Evolutionary conservation across 1,140 invertebrate genomes (phyloP), one percentile per base, ranked within the genome.

Genomic region (Lordiphosa mommai): DNA sequence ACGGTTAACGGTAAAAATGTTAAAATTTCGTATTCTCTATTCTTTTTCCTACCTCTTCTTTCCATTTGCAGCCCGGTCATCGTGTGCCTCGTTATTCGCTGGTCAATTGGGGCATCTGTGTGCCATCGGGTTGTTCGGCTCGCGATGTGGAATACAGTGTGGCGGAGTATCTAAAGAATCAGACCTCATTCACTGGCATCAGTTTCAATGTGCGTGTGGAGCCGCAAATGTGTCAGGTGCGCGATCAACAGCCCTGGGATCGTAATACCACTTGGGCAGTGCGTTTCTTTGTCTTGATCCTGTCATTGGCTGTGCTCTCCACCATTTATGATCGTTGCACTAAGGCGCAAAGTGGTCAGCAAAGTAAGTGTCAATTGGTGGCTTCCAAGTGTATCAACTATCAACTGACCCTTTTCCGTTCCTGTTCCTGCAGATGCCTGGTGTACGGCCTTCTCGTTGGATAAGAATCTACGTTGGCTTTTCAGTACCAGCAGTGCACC

Each of bases 91-190:
- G 92, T 40, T 93, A 91, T 48, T 91, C 90, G 7, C 90, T 91
- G 0, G 88, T 93, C 12, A 91, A 92, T 55, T 93, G 92, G 92
- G 92, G 90, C 1, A 71, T 93, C 4, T 93, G 93, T 66, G 89
- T 92, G 16, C 93, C 93, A 9, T 87, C 91, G 0, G 90, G 90
- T 2, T 93, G 93, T 79, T 89, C 90, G 3, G 30, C 88, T 3
- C 61, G 85, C 1, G 92, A 93, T 43, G 90, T 93, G 3, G 90
- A 93, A 84, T 79, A 77, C n/a, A 90, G 90, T 3, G 77, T 93
- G 23, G 87, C 86, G 27, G 86, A 90, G 30, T 89, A 89, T 5
- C 66, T 91, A 30, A 56, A 72, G 12, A 89, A 89, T 30, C 89
- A 91, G 61, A 89, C 89, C 1, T 64, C 68, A 0, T 57, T 89